Percentiles rank a stretch among this genome's conserved stretches.
phyloP scores from a whole-genome alignment of 2,113 vertebrate species.

The Lagopus muta region DNA sequence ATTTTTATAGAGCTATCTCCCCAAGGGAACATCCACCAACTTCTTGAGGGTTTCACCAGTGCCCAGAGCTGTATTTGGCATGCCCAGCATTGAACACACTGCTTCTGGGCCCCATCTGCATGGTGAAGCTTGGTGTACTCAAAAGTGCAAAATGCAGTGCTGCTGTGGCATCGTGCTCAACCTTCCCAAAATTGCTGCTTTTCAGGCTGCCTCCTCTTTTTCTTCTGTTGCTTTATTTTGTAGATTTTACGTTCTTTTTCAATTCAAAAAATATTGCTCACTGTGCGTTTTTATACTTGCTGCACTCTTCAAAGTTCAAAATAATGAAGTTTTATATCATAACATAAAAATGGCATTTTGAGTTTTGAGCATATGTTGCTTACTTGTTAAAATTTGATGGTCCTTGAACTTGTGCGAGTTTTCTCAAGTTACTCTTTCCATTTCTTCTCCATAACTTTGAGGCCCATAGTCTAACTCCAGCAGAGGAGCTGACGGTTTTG shows the following conservation, averaged over 20 bases:
- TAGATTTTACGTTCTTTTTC: background rate
- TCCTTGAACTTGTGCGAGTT: background rate
- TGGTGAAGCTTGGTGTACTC: background rate
- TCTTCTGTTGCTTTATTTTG: background rate
- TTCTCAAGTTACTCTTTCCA: background rate
- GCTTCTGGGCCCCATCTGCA: background rate
- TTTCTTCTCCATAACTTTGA: background rate
- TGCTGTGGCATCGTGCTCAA: background rate
- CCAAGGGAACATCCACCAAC: background rate
- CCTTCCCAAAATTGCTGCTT: background rate
- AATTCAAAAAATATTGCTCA: background rate
- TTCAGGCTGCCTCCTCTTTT: rapidly evolving
- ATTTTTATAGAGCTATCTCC: background rate
- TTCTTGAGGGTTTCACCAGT: background rate
- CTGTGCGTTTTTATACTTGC: background rate
- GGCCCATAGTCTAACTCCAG: background rate
- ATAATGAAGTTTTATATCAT: background rate
- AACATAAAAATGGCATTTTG: background rate
- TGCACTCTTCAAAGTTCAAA: background rate
- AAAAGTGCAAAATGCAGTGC: rapidly evolving
- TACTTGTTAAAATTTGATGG: background rate
- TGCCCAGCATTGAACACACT: rapidly evolving
- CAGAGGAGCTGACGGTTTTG: background rate
- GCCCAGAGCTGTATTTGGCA: rapidly evolving
- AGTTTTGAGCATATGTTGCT: background rate